phyloP scores from a whole-genome alignment of 2,113 vertebrate species.

The Cebus imitator region DNA sequence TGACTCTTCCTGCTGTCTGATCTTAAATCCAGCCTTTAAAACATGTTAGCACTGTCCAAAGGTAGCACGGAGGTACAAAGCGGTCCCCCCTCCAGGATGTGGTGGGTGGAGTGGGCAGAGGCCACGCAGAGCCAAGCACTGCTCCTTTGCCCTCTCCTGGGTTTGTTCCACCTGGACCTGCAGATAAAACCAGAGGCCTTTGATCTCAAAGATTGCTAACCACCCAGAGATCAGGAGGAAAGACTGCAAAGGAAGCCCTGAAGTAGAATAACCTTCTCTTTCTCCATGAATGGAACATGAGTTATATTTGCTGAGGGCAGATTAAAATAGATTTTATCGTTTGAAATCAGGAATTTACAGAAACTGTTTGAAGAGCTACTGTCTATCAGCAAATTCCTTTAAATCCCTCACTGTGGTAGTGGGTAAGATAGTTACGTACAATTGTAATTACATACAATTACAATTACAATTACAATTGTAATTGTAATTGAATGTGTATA shows the following conservation, averaged over 20 bases:
- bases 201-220: neutral
- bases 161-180: neutral
- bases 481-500: too few species aligned
- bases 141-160: neutral
- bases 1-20: neutral
- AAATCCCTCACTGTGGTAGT: neutral
- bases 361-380: slow-evolving; percentile 20
- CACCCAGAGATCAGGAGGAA: neutral
- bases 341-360: slow-evolving; percentile 2
- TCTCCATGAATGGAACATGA: neutral
- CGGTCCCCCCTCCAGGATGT: neutral
- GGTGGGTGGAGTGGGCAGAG: neutral
- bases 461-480: too few species aligned
- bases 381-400: neutral
- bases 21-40: neutral
- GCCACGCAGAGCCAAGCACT: neutral
- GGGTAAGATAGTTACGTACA: neutral
- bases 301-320: neutral
- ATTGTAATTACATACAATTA: too few species aligned
- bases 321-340: slow-evolving; percentile 1
- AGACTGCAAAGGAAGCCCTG: neutral
- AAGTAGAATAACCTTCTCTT: neutral
- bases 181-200: neutral
- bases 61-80: neutral
- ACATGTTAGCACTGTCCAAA: neutral